Base-by-base conservation (phyloP, 1,140 invertebrate species). In the Drosophila erecta region DNA sequence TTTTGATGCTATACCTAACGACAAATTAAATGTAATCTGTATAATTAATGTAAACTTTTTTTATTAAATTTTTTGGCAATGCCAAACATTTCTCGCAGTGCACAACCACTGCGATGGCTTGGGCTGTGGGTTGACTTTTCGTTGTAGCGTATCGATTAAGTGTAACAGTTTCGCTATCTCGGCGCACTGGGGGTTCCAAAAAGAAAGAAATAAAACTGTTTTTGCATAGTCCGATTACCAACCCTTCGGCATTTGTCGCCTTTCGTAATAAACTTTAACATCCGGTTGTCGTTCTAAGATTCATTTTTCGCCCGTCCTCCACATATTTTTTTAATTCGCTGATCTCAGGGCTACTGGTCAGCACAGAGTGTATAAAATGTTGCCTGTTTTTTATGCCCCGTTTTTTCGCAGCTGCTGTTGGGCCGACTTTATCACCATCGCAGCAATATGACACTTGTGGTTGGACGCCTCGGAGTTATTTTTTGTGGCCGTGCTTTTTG, bases 361-460 rank as follows among this genome's bases (percentile, higher is more conserved):
- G 69, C 54, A 64, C 57, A 74, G 65, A 70, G 84, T 87, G 60
- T 76, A 80, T 74, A 89, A 89, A 89, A 84, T 89, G 85, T 84
- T 83, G 78, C 79, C 62, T 59, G 57, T 73, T 69, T 79, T 83
- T 50, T 79, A 57, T 51, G 60, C 27, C 57, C 27, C 38, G 17
- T 17, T 60, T 67, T 58, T 75, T 79, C 41, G 40, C 64, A 69
- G 66, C 67, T 70, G 49, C 47, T 30, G 62, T 33, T 35, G 60
- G 55, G 58, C 55, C 72, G 55, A 51, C 59, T 79, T 85, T 80
- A 85, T 84, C 75, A 56, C 69, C 77, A 69, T 66, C 60, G 40
- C 60, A 50, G 84, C 85, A 89, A 90, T 89, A 89, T 90, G 85
- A 87, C 84, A 87, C 84, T 87, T 89, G 71, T 81, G 83, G 78